Evolutionary conservation across 2,113 vertebrate genomes (phyloP).

Genomic region (Numida meleagris): DNA sequence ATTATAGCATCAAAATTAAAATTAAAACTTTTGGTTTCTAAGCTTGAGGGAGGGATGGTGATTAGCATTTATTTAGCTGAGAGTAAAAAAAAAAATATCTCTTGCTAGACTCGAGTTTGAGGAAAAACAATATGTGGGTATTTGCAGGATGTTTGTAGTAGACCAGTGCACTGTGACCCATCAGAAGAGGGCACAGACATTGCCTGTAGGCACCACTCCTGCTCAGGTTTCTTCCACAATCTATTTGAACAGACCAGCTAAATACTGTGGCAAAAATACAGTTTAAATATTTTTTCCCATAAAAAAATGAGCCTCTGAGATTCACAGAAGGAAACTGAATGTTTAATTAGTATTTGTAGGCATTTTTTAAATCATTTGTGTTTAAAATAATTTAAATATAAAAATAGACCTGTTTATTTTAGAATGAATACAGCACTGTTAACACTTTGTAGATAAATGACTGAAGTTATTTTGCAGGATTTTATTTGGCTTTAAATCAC

Average conservation of each 20-base stretch:
- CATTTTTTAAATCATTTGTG: neutral
- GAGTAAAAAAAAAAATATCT: neutral
- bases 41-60: neutral
- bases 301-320: neutral
- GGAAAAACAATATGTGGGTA: neutral
- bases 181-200: accelerated
- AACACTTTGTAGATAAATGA: neutral
- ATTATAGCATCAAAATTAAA: neutral
- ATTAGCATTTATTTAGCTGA: neutral
- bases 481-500: neutral
- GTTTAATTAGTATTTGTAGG: accelerated
- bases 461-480: neutral
- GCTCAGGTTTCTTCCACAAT: neutral
- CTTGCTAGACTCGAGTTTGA: neutral
- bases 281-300: neutral
- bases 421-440: neutral
- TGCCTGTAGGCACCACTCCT: neutral
- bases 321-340: neutral
- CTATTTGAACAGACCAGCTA: neutral
- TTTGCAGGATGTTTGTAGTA: neutral
- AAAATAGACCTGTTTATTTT: neutral
- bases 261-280: neutral
- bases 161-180: neutral
- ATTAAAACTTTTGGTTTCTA: neutral
- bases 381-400: neutral